Base-by-base conservation (phyloP, 1,140 invertebrate genomes). In the Mizuhopecten yessoensis region DNA sequence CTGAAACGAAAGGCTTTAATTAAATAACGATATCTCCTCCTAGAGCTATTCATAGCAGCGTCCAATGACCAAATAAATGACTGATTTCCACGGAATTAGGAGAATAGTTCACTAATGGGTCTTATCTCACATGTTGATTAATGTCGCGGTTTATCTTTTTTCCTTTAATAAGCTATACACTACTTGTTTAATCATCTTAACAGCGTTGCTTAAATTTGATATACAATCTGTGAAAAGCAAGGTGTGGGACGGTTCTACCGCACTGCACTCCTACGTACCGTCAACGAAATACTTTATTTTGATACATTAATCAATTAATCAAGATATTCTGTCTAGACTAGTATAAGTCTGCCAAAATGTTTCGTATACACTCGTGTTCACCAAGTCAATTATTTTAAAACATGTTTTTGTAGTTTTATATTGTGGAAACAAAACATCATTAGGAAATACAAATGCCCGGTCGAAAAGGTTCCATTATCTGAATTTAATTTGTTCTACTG, bases 11-110 rank as follows among this genome's bases (percentile, higher is more conserved):
- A 17, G 23, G 9, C 0, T 3, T n/a, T 75, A 75, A 23, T 75
- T 75, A 75, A 75, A 75, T 75, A 75, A 13, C n/a, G 5, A 75
- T 75, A n/a, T 75, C 57, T 75, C 57, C 57, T 75, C 57, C 57
- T 75, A 7, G n/a, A 75, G 5, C n/a, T n/a, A 75, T 75, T 75
- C 57, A 75, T 75, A 75, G 23, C 0, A 29, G 57, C 57, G 57
- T 75, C 57, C 57, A 29, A 75, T 75, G 57, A 29, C 57, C 57
- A 75, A 75, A 75, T 75, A 75, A 75, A 75, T 75, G 57, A 29
- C n/a, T 75, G 57, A 75, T 75, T 75, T n/a, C n/a, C 23, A 17
- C 57, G 9, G 57, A 75, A 75, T 75, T 75, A 75, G 57, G 57
- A 75, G 1, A 75, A 75, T 75, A 29, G 57, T 1, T 2, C 23